Conservation (phyloP, 2,113 vertebrate genomes). For the Psittacula cyanocephala region DNA sequence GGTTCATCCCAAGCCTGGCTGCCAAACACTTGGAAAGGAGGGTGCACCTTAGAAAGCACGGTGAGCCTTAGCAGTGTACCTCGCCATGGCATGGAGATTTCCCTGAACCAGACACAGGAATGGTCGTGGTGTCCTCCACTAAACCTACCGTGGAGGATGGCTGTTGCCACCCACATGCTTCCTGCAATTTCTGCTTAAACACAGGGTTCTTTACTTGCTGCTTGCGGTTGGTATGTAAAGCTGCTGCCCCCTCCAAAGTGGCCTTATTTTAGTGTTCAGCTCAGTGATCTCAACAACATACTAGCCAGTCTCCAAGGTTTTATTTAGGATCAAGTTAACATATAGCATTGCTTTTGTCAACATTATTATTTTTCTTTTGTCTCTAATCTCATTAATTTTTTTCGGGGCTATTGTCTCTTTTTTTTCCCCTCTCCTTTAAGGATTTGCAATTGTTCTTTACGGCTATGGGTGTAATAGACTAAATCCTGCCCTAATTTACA, state of each 20-base stretch:
- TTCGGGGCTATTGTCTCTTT: not conserved
- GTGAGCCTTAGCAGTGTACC: not conserved
- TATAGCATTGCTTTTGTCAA: not conserved
- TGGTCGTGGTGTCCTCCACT: not conserved
- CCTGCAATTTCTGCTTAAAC: conserved; percentile 53
- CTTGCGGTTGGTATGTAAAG: not conserved
- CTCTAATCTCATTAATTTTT: not conserved
- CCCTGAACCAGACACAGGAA: not conserved
- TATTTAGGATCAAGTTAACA: not conserved
- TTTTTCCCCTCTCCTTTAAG: rapidly evolving
- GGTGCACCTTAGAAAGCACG: not conserved
- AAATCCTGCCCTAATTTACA: not conserved
- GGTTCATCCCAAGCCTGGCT: not conserved
- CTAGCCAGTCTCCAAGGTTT: not conserved
- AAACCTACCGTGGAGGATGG: not conserved
- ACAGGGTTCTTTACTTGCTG: not conserved
- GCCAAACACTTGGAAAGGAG: not conserved
- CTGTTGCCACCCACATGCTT: conserved; percentile 38
- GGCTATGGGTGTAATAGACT: not conserved
- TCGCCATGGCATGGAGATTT: rapidly evolving
- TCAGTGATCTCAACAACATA: not conserved
- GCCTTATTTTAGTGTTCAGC: not conserved
- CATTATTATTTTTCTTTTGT: not conserved
- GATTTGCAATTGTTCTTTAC: not conserved
- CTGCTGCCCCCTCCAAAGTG: not conserved